phyloP scores from a whole-genome alignment of 2,797 vertebrate species.

The Peromyscus nudipes region DNA sequence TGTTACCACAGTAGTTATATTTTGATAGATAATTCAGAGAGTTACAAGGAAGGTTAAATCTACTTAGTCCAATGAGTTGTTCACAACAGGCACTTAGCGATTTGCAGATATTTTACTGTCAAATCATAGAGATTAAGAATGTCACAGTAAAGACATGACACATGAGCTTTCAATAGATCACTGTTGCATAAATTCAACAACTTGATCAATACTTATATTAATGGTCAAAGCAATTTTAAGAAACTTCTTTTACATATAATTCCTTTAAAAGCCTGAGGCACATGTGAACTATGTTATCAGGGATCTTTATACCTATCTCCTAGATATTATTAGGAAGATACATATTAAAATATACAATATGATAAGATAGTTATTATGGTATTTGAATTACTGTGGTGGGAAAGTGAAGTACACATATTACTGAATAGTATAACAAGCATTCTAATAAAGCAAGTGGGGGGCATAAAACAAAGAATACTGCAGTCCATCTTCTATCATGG shows the following conservation, averaged over 20 bases:
- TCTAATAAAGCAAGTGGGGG: neutral
- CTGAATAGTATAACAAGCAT: neutral
- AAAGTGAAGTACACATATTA: slow-evolving; percentile 50
- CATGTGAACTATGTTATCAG: slow-evolving; percentile 7
- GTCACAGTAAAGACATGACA: neutral
- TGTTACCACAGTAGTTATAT: neutral
- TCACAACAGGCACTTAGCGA: neutral
- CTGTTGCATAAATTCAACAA: neutral
- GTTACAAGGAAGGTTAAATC: neutral
- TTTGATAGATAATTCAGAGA: neutral
- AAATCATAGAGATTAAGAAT: neutral
- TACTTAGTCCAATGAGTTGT: neutral
- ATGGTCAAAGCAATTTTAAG: neutral
- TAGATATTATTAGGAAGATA: neutral
- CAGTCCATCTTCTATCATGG: neutral
- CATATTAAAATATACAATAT: neutral
- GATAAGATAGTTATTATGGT: neutral
- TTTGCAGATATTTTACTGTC: neutral
- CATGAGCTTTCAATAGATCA: neutral
- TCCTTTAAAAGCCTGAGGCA: neutral
- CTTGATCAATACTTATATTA: neutral
- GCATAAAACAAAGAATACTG: neutral
- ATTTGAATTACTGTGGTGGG: neutral
- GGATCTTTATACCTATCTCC: neutral
- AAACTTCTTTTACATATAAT: neutral